Percentiles rank a stretch among this genome's conserved stretches.
These are phyloP conservation scores for Didymodactylos carnosus DNA, from an alignment of 2,888 invertebrate species.

Conservation along the genomic window DNA sequence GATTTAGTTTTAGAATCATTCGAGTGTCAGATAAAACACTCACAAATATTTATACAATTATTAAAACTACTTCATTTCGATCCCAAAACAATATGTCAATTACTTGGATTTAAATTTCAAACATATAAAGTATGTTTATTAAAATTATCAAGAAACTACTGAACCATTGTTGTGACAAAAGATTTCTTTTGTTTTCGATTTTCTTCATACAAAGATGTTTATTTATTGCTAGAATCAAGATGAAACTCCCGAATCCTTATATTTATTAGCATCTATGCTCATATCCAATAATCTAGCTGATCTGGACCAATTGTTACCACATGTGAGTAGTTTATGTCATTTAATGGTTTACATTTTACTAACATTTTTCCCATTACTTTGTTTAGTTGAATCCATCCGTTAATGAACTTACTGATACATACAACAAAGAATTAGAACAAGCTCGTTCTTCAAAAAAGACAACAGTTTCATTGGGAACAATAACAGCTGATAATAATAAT, in stretches of 20 bases:
- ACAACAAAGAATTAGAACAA: constrained; percentile 50
- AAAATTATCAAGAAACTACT: too few species aligned
- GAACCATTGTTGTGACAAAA: too few species aligned
- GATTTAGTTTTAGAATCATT: constrained; percentile 90
- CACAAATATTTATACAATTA: constrained; percentile 60
- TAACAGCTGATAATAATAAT: neutral
- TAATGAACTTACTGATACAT: constrained; percentile 53
- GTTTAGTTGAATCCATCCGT: constrained; percentile 65
- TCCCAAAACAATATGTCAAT: constrained; percentile 66
- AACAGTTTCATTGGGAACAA: constrained; percentile 24
- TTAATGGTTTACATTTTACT: too few species aligned
- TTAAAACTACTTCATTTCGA: constrained; percentile 70
- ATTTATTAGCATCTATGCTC: constrained; percentile 67
- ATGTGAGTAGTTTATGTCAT: constrained; percentile 59
- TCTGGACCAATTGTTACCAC: constrained; percentile 67
- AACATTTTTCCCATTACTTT: too few species aligned
- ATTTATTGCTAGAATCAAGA: constrained; percentile 29
- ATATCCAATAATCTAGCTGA: constrained; percentile 66
- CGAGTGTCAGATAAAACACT: constrained; percentile 44
- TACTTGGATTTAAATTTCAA: constrained; percentile 72
- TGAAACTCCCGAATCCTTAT: constrained; percentile 57
- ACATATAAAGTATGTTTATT: constrained; percentile 18
- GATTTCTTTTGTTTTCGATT: too few species aligned
- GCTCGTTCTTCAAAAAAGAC: constrained; percentile 24
- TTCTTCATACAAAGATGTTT: too few species aligned